Percentiles rank a stretch among this genome's conserved stretches.
These are phyloP conservation scores for Coranthus polyacanthus DNA, from an alignment of 2,797 vertebrate species.

Conservation along the genomic window DNA sequence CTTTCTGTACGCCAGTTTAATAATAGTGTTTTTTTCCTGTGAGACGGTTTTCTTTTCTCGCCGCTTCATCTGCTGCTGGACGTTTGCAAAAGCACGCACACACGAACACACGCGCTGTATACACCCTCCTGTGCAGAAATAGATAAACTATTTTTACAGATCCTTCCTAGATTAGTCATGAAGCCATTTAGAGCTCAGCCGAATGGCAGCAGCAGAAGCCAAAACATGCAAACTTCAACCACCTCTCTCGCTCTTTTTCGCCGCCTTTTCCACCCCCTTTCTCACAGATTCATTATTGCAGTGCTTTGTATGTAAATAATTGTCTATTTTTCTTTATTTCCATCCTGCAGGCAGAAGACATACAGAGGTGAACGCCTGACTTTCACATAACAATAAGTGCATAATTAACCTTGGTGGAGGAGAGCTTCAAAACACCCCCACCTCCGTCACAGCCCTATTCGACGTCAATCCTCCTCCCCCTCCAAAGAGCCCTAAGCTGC, in stretches of 20 bases:
- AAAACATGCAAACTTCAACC: conserved; percentile 50
- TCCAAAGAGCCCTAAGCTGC: conserved; percentile 11
- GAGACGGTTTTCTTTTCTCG: conserved; percentile 49
- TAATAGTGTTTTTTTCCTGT: conserved; percentile 52
- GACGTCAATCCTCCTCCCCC: not conserved
- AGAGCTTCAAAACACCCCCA: conserved; percentile 30
- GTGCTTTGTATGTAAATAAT: conserved; percentile 44
- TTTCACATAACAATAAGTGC: conserved; percentile 70
- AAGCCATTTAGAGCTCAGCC: conserved; percentile 55
- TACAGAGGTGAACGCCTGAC: conserved; percentile 52
- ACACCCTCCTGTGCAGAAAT: conserved; percentile 64
- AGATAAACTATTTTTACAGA: conserved; percentile 81
- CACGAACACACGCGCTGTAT: conserved; percentile 11
- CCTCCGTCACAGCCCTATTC: not conserved
- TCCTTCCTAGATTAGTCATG: conserved; percentile 71
- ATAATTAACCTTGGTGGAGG: conserved; percentile 75
- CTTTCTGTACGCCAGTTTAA: conserved; percentile 32
- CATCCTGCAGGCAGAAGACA: conserved; percentile 50
- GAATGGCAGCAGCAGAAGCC: conserved; percentile 29
- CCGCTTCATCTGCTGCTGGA: conserved; percentile 30
- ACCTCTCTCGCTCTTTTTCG: not conserved
- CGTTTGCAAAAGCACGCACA: conserved; percentile 21
- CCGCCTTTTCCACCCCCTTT: not conserved
- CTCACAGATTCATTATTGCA: conserved; percentile 33
- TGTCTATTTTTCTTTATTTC: conserved; percentile 47